Evolutionary conservation across 2,888 invertebrate species (phyloP).

Genomic region (Pyrocoelia pectoralis): DNA sequence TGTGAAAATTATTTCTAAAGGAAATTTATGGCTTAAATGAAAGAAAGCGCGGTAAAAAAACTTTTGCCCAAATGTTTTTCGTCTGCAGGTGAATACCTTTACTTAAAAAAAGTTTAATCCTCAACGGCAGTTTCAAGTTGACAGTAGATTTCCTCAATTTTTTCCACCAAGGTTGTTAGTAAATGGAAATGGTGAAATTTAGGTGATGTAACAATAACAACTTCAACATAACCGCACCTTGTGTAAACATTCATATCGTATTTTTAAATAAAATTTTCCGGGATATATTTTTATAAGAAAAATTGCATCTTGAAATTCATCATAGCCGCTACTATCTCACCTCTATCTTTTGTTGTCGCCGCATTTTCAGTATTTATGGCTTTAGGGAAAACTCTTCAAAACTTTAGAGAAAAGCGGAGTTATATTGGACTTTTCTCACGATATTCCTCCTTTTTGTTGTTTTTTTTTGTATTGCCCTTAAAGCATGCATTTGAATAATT

Average conservation of each 20-base stretch:
- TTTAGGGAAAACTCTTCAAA: slow-evolving; percentile 1
- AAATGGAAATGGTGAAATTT: not conserved
- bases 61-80: too few relatives aligned
- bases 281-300: not conserved
- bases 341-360: slow-evolving; percentile 1
- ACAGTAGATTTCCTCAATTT: too few relatives aligned
- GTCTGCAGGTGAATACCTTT: too few relatives aligned
- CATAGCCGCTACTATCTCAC: slow-evolving; percentile 1
- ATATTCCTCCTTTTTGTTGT: not conserved
- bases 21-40: too few relatives aligned
- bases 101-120: too few relatives aligned
- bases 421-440: not conserved
- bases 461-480: not conserved
- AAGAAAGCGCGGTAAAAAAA: too few relatives aligned
- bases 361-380: slow-evolving; percentile 1
- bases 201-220: not conserved
- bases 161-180: too few relatives aligned
- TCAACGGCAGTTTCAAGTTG: too few relatives aligned
- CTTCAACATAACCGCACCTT: not conserved
- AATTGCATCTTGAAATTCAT: not conserved
- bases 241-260: not conserved
- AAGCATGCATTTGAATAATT: not conserved
- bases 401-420: not conserved
- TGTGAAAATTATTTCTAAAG: too few relatives aligned
- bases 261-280: not conserved